Conservation (phyloP, 2,888 invertebrate genomes). For the Neria commutata region DNA sequence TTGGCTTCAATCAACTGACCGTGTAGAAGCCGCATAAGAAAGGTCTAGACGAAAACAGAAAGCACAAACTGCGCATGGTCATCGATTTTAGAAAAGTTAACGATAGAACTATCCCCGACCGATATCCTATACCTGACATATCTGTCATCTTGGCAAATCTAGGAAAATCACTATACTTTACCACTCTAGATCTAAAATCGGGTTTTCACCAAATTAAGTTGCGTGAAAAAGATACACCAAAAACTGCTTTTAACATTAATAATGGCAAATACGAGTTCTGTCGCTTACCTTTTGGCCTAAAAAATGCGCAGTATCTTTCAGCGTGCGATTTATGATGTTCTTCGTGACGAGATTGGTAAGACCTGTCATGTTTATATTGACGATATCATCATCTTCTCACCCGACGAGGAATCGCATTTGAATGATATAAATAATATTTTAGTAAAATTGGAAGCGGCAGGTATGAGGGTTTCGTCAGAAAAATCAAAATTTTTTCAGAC, state of each 20-base stretch:
- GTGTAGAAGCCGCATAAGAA: no score
- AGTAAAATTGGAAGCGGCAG: slow-evolving; percentile 3
- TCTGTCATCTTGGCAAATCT: slow-evolving; percentile 21
- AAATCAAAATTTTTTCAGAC: slow-evolving; percentile 15
- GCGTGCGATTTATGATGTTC: slow-evolving; percentile 18
- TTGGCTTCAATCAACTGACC: no score
- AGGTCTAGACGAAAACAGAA: slow-evolving; percentile 20
- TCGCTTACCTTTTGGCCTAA: no score
- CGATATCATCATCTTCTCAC: slow-evolving; percentile 18
- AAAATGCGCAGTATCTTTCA: slow-evolving; percentile 14
- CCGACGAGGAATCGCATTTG: slow-evolving; percentile 7
- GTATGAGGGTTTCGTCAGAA: slow-evolving; percentile 12
- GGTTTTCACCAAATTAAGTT: slow-evolving; percentile 29
- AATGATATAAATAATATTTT: slow-evolving; percentile 9
- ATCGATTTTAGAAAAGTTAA: slow-evolving; percentile 31
- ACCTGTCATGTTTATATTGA: slow-evolving; percentile 19
- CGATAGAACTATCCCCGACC: no score
- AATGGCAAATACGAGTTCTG: no score
- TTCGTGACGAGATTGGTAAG: slow-evolving; percentile 20
- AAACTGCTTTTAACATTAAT: slow-evolving; percentile 21
- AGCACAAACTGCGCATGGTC: slow-evolving; percentile 24
- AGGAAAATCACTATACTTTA: slow-evolving; percentile 23
- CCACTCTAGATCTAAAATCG: slow-evolving; percentile 16
- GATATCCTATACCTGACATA: no score
- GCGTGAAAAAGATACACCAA: slow-evolving; percentile 20